Base-by-base conservation (phyloP, 2,113 vertebrate species). In the Gopherus flavomarginatus region DNA sequence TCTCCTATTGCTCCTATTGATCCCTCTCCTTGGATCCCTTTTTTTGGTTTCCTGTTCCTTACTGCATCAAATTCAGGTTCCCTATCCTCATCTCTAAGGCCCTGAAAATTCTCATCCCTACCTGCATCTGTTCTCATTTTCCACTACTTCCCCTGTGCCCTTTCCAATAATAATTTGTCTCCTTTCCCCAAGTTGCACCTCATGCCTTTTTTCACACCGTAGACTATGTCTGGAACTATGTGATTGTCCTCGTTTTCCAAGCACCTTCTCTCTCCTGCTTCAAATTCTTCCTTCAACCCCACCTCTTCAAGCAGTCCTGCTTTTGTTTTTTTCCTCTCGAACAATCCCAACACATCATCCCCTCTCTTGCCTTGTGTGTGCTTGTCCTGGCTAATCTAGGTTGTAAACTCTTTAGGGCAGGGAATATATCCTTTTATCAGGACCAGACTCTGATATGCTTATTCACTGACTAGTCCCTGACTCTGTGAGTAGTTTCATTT, bases 221-320 rank as follows among this genome's bases (percentile, higher is more conserved):
- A 1, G 1, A 54, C 77, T 92, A 86, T 92, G 80, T 69, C 80
- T 96, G 87, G 31, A 8, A 4, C 62, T 44, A 27, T 79, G 42
- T 44, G 5, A 0, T 42, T 93, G 69, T 56, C 80, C 82, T 96
- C 17, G 24, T 91, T 77, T 96, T 90, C 87, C 85, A 94, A 90
- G 42, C 83, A 90, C 85, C 79, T 83, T 22, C 29, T 27, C 69
- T 77, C 77, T 89, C 75, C 17, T 90, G 21, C 59, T 84, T 90
- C 80, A 52, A 42, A 54, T 35, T 14, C 29, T 9, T 82, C 69
- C 84, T 52, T 42, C 81, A 69, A 95, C 47, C 86, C 56, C 69
- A 87, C 75, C 92, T 89, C 24, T 44, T 77, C 87, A 95, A 93
- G 90, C n/a, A 86, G 50, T 82, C 69, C 56, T 92, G 54, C 35